Evolutionary conservation across 2,888 invertebrate genomes (phyloP), one percentile per base, ranked within the genome.

Genomic region (Perizoma affinitatum): DNA sequence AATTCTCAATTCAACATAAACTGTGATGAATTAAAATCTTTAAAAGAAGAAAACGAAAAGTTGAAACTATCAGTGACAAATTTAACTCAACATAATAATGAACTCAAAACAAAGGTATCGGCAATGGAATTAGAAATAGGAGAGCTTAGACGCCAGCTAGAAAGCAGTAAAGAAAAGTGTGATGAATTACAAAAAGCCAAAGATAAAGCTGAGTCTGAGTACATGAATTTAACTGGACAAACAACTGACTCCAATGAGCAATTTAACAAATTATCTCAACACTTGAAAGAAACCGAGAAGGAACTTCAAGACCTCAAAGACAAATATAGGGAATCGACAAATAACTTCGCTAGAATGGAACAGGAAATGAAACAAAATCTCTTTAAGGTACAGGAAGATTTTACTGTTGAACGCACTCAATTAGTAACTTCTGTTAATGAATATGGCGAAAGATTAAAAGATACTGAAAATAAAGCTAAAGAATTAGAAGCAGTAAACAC

Each of bases 231-330:
- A 43, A 94, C 94, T 52, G 94, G 92, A 47, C 93, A 94, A 65
- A 90, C 94, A 0, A 93, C 92, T 10, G 93, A 95, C 76, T 94
- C 95, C 0, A 93, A 93, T 70, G 93, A 93, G 60, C 93, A 95
- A 71, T 88, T 94, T 52, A 84, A 88, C 58, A 91, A 93, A 68
- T 79, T 95, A 41, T 92, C 93, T 4, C 92, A 93, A 66, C 93
- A 93, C 68, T 78, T 95, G 0, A 91, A 93, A 70, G 88, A 89
- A 11, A 93, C 94, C 46, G 94, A 95, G 74, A 93, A 91, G 68
- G 92, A 94, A 66, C 83, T 94, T 42, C 93, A 94, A 72, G 84
- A 87, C 5, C 73, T 94, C 4, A 88, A 93, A 73, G 91, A 93
- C 60, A 88, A 89, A 68, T 81, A 86, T 47, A 86, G 90, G 69